Evolutionary conservation across 1,140 invertebrate genomes (phyloP), one percentile per base, ranked within the genome.

Genomic region (Conus betulinus): DNA sequence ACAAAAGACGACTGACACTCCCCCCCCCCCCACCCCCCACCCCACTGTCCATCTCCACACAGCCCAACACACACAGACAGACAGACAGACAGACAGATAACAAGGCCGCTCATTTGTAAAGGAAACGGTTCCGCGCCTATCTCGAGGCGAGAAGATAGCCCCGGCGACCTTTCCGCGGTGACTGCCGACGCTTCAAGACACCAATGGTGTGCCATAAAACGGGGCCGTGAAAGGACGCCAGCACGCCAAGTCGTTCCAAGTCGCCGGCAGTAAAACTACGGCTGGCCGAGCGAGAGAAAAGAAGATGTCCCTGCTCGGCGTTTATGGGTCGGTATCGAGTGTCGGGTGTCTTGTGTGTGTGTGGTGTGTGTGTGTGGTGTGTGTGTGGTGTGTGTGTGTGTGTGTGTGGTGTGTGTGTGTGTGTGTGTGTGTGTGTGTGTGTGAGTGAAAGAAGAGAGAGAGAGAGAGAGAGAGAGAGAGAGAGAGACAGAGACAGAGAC

Each of bases 31-130:
- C 4, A 7, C 4, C 79, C 4, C 79, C 4, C 79, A 81, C 39
- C 39, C 39, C 39, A 3, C 39, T 39, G 13, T 51, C 53, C 79
- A 53, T 25, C 53, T 51, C 15, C 79, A 81, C 79, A 81, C 79
- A 81, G 51, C 13, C 79, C 53, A 51, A 53, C 76, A 81, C 79
- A 81, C 79, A 81, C 79, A 81, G 52, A 81, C 79, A 81, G 52
- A 53, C 79, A 53, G 3, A 23, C 79, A 53, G 7, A 39, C 76
- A 81, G 5, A 53, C 51, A 81, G 23, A 81, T 60, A 60, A 11
- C 57, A 11, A 4, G 15, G 8, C 15, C 8, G 15, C 57, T 60
- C n/a, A 78, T 74, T 74, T 23, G 71, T 11, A 8, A 23, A 74
- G 71, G 7, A n/a, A n/a, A 39, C 39, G 39, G 39, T 39, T 39